Evolutionary conservation across 1,140 invertebrate species (phyloP).

Genomic region (roundworm (Caenorhabditis elegans)): WBcel235 BX284604.4:11494001-11494500

Average conservation of each 20-base stretch:
- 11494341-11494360: neutral
- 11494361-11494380: neutral
- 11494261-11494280: no score
- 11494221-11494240: no score
- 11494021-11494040: neutral
- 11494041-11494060: neutral
- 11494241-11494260: no score
- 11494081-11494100: neutral
- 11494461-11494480: neutral
- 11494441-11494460: constrained; percentile 12
- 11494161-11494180: neutral
- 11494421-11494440: no score
- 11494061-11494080: neutral
- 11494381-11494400: no score
- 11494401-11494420: no score
- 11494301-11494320: no score
- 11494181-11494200: no score
- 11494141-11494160: neutral
- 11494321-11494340: no score
- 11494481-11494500: constrained; percentile 29
- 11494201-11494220: constrained; percentile 6
- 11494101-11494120: neutral
- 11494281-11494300: no score
- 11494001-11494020: neutral
- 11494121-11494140: neutral